phyloP scores from a whole-genome alignment of 2,888 invertebrate species.

The Amiota mariae region DNA sequence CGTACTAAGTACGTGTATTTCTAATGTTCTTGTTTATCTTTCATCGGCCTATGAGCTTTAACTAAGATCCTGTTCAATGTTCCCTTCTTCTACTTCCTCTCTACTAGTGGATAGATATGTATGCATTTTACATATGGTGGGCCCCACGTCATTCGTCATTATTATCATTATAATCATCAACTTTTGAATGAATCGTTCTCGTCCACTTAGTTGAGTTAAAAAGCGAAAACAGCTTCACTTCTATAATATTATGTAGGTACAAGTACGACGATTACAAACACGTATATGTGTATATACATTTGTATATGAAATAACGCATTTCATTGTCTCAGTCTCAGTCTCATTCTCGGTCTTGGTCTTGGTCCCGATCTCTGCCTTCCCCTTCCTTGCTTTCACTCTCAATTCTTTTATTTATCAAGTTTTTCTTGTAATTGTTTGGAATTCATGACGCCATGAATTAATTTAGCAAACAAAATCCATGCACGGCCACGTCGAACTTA shows the following conservation, averaged over 20 bases:
- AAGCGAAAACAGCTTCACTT: constrained; percentile 7
- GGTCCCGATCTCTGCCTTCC: not conserved
- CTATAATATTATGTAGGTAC: not conserved
- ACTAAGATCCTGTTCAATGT: no score
- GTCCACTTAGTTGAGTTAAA: constrained; percentile 15
- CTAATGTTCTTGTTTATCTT: not conserved
- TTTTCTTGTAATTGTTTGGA: constrained; percentile 4
- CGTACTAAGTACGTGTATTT: not conserved
- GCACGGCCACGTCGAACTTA: no score
- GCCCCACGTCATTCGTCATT: constrained; percentile 9
- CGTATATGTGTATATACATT: not conserved
- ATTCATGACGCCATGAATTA: constrained; percentile 10
- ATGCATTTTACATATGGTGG: no score
- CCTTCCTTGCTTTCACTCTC: not conserved
- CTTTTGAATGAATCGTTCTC: not conserved
- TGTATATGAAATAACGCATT: not conserved
- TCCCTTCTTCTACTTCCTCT: not conserved
- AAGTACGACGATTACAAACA: no score
- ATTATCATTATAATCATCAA: not conserved
- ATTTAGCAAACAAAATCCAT: not conserved
- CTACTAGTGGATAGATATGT: constrained; percentile 28
- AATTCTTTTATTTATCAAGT: not conserved
- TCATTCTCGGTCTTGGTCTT: not conserved
- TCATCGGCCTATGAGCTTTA: not conserved
- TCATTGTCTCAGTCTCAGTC: not conserved